Evolutionary conservation across 2,888 invertebrate genomes (phyloP).

Genomic region (Chaetoderma sp.): DNA sequence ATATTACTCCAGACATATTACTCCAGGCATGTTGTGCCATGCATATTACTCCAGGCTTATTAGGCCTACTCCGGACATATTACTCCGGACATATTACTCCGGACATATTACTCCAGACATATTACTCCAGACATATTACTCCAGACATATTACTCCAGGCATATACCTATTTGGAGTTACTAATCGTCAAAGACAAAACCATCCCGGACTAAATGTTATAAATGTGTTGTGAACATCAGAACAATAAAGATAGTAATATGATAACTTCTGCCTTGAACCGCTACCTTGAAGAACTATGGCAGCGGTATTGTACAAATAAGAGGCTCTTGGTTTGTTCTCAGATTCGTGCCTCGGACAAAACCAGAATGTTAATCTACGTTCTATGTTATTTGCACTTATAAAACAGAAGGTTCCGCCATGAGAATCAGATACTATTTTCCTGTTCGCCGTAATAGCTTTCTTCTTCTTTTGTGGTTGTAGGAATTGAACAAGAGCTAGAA

Average conservation of each 20-base stretch:
- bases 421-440: background rate
- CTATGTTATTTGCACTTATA: background rate
- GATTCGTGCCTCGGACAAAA: background rate
- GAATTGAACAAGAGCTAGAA: slow-evolving; percentile 3
- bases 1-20: no score
- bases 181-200: background rate
- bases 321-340: background rate
- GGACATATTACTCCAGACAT: no score
- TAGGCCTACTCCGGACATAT: no score
- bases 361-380: background rate
- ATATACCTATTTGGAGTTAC: slow-evolving; percentile 4
- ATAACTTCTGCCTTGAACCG: background rate
- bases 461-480: background rate
- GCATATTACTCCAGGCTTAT: no score
- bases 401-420: background rate
- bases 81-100: no score
- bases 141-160: no score
- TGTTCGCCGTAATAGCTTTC: slow-evolving; percentile 2
- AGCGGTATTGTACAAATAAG: no score
- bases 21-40: no score
- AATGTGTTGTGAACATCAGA: background rate
- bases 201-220: background rate
- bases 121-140: no score
- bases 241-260: background rate
- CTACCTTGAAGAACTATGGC: no score